Evolutionary conservation across 2,888 invertebrate genomes (phyloP).

Genomic region (Drosophila hawaiiensis): DNA sequence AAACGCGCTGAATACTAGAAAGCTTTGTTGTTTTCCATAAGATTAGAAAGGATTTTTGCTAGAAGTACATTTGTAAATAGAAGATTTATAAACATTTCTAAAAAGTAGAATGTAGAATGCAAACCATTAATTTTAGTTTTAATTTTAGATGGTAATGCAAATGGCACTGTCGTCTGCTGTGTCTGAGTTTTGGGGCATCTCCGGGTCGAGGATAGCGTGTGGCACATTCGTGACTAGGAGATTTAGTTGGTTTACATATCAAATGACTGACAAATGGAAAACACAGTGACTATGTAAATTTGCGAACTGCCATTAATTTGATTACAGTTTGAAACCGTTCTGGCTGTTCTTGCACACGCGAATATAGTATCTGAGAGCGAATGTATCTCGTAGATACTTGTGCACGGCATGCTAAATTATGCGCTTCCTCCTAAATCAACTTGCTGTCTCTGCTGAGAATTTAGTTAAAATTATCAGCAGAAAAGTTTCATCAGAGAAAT

Average conservation of each 20-base stretch:
- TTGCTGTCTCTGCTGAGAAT: constrained; percentile 25
- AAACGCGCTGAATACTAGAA: neutral
- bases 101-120: neutral
- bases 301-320: constrained; percentile 57
- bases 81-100: neutral
- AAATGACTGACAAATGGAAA: constrained; percentile 39
- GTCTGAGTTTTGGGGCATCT: constrained; percentile 9
- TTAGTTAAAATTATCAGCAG: constrained; percentile 28
- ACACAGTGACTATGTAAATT: constrained; percentile 54
- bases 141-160: neutral
- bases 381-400: constrained; percentile 57
- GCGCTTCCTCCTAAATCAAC: constrained; percentile 52
- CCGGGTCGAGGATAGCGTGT: rapidly evolving
- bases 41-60: neutral
- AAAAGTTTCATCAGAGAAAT: constrained; percentile 19
- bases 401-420: constrained; percentile 50
- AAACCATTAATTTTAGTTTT: neutral
- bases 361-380: constrained; percentile 1
- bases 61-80: neutral
- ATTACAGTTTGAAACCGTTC: constrained; percentile 51
- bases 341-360: constrained; percentile 21
- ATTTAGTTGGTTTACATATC: constrained; percentile 32
- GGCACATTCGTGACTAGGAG: neutral
- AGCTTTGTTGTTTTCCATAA: neutral
- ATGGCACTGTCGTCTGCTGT: neutral